Percentiles rank a stretch among this genome's conserved stretches.
Evolutionary conservation across 2,113 vertebrate species (phyloP).

Genomic region (Ceyx melanurus): DNA sequence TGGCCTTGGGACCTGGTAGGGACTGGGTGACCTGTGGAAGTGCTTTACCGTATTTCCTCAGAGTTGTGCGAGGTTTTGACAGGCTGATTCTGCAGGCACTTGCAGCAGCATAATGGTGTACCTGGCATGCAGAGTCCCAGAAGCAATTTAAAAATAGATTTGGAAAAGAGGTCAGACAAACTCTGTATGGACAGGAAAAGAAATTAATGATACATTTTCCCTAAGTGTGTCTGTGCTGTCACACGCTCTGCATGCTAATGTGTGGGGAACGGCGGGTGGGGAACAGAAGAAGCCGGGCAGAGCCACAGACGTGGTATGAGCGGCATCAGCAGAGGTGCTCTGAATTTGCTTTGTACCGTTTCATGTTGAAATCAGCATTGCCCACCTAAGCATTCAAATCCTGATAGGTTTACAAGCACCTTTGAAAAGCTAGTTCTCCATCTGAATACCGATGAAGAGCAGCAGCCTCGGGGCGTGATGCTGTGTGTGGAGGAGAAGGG

Average conservation of each 20-base stretch:
- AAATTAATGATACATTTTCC: constrained; percentile 64
- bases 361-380: background rate
- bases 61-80: background rate
- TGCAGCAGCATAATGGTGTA: constrained; percentile 27
- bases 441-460: background rate
- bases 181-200: constrained; percentile 50
- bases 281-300: background rate
- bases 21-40: background rate
- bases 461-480: background rate
- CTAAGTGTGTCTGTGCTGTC: constrained; percentile 10
- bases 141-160: constrained; percentile 74
- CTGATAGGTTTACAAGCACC: background rate
- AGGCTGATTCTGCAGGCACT: background rate
- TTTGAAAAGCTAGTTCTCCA: background rate
- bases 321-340: background rate
- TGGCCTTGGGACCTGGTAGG: background rate
- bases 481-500: background rate
- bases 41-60: background rate
- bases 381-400: background rate
- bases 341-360: background rate
- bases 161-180: constrained; percentile 72
- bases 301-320: background rate
- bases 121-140: constrained; percentile 63
- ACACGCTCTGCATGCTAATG: constrained; percentile 15
- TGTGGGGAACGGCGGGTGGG: background rate